Evolutionary conservation across 2,797 vertebrate genomes (phyloP).

Genomic region (Crocidura indochinensis): DNA sequence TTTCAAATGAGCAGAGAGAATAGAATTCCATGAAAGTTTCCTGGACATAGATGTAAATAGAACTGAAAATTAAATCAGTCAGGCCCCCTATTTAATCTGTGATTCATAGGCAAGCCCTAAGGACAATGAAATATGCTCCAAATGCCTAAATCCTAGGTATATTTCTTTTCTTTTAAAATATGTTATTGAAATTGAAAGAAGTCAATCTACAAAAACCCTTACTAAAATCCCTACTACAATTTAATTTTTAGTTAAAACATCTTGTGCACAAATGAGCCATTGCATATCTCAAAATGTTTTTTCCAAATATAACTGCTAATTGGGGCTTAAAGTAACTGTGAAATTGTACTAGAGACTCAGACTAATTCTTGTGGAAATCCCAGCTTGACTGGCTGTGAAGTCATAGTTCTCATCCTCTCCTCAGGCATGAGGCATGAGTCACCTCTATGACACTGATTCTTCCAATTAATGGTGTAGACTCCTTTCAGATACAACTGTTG

Average conservation of each 20-base stretch:
- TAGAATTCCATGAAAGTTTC: conserved; percentile 19
- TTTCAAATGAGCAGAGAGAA: conserved; percentile 58
- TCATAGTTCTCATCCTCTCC: conserved; percentile 77
- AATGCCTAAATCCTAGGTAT: not conserved
- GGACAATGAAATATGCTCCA: not conserved
- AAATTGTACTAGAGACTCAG: conserved; percentile 85
- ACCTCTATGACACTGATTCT: conserved; percentile 66
- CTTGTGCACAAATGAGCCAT: conserved; percentile 58
- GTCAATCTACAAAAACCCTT: not conserved
- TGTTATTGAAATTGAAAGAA: not conserved
- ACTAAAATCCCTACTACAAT: conserved; percentile 40
- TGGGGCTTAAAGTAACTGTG: conserved; percentile 86
- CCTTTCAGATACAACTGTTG: conserved; percentile 70
- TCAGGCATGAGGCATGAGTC: conserved; percentile 65
- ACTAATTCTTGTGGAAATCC: conserved; percentile 82
- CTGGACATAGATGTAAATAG: conserved; percentile 33
- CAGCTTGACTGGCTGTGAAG: conserved; percentile 78
- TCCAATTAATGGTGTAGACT: conserved; percentile 80
- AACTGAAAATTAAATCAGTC: conserved; percentile 8
- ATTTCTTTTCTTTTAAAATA: not conserved
- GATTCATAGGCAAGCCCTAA: conserved; percentile 7
- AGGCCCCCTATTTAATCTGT: not conserved
- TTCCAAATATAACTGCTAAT: conserved; percentile 86
- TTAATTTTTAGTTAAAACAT: conserved; percentile 65
- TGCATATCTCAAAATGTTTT: conserved; percentile 76